phyloP scores from a whole-genome alignment of 2,797 vertebrate species.

The Carduelis carduelis region DNA sequence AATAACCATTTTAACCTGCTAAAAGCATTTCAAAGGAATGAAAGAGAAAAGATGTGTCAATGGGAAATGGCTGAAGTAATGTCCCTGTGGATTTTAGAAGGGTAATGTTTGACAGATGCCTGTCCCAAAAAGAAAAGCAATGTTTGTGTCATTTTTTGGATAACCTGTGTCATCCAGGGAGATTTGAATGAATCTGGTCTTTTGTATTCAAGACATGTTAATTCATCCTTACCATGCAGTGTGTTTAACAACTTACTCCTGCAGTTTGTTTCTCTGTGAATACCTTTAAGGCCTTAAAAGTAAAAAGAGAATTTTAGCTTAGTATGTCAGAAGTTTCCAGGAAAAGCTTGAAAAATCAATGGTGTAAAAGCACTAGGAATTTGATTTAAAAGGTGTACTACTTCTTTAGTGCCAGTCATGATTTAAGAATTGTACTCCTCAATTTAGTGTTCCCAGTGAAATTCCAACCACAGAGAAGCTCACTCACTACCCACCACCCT shows the following conservation, averaged over 20 bases:
- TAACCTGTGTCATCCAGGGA: not conserved
- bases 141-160: not conserved
- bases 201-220: slow-evolving; percentile 17
- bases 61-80: not conserved
- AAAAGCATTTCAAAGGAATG: not conserved
- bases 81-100: not conserved
- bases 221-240: not conserved
- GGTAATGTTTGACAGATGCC: not conserved
- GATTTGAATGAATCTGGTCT: not conserved
- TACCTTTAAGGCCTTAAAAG: slow-evolving; percentile 13
- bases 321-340: slow-evolving; percentile 15
- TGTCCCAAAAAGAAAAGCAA: not conserved
- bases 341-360: slow-evolving; percentile 42
- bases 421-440: not conserved
- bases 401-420: not conserved
- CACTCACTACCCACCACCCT: accelerated
- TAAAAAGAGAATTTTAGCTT: not conserved
- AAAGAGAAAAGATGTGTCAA: not conserved
- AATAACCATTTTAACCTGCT: not conserved
- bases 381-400: slow-evolving; percentile 13
- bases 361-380: not conserved
- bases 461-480: not conserved
- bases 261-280: slow-evolving; percentile 25
- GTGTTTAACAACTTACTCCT: slow-evolving; percentile 36
- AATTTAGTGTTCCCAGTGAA: not conserved